Base-by-base conservation (phyloP, 2,113 vertebrate species). In the Hemibagrus wyckioides region DNA sequence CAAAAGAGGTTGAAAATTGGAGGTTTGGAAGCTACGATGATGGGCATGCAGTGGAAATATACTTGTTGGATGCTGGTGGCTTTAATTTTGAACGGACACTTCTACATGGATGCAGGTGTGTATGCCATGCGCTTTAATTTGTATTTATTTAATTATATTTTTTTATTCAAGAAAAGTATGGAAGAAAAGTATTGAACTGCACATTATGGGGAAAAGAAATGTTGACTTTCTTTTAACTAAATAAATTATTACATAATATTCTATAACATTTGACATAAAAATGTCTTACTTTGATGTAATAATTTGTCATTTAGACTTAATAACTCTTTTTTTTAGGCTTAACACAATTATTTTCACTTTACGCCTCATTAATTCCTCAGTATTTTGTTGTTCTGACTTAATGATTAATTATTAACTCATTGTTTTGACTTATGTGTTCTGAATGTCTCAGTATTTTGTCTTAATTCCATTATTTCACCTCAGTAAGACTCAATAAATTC, bases 91-190 rank as follows among this genome's bases (percentile, higher is more conserved):
- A 91, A 93, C 65, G 94, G 92, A 13, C 83, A 89, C 80, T 65
- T 93, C 91, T 89, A 89, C 86, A 81, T 84, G 56, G 81, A 91
- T 80, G 90, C 96, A 96, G 97, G 97, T 98, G 96, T 25, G 92
- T 90, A 91, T 94, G 88, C n/a, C n/a, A 23, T 0, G 4, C 36
- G 52, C 28, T 50, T 77, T 7, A 52, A 33, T 33, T 9, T 82
- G 30, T 41, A 21, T 83, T 84, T 67, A 4, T 39, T 63, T 39
- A 56, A 44, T 82, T 28, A 21, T n/a, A 14, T 0, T 48, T 48
- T 4, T 30, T 30, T 30, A 25, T 21, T 14, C 13, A 8, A 14
- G 61, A n/a, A 65, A 65, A 13, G 11, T 14, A n/a, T 65, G n/a
- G 61, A 65, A 65, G 61, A n/a, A n/a, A n/a, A n/a, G n/a, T 25